Base-by-base conservation (phyloP, 2,113 vertebrate species). In the Oncorhynchus clarkii region DNA sequence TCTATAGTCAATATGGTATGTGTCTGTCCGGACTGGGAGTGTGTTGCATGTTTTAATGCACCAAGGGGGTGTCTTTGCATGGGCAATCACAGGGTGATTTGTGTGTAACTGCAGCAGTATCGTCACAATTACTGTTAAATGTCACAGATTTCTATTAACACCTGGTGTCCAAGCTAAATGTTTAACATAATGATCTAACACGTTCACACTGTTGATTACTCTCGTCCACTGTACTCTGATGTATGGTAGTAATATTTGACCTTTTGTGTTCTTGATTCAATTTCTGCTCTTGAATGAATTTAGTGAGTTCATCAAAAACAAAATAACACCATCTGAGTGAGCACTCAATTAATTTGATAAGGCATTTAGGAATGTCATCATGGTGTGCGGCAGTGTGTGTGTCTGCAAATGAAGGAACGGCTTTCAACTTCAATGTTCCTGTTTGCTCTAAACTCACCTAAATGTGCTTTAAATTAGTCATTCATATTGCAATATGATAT, bases 1-100 rank as follows among this genome's bases (percentile, higher is more conserved):
- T 97, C 95, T 95, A 92, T 99, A 94, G 93, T 97, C 90, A 95
- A 93, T 92, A 97, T 98, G 97, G 96, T 99, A 99, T 81, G 27
- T 76, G 57, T 82, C 12, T 86, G 74, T 90, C 85, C 84, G 85
- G 88, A 82, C 60, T 9, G 7, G 64, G 80, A 78, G 77, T 68
- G 71, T 78, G 74, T 78, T 73, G 88, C 88, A 88, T 84, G 82
- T 65, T 11, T 80, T 49, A 71, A 80, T 20, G 85, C 79, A 81
- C 83, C 79, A 79, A 29, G 71, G 16, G 73, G 54, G 5, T 64
- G 5, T 64, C 22, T 64, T 24, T 64, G 51, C 22, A 26, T 64
- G 60, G 51, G 12, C 51, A 64, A 64, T 64, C 60, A 16, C 8
- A 11, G 60, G 24, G 60, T 64, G 60, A 64, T 22, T 64, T 12